Evolutionary conservation across 64 coral and sea anemone species (phyloP).

Genomic region (Trachythela sp.): DNA sequence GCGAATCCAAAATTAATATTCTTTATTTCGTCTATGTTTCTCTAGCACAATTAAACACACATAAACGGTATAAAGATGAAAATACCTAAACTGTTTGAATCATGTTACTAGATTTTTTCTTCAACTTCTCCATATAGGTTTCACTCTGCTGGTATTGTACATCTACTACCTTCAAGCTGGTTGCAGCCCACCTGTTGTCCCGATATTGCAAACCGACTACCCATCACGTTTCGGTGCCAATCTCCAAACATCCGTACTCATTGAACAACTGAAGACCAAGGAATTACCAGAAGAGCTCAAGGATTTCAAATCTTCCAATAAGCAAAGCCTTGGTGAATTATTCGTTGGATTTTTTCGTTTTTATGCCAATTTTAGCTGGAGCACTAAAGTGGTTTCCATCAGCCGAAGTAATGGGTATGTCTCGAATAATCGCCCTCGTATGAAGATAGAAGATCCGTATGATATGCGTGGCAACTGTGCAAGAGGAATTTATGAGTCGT

Average conservation of each 20-base stretch:
- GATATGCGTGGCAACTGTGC: constrained; percentile 36
- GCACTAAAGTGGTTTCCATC: constrained; percentile 26
- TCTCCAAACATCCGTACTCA: not conserved
- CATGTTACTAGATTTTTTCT: not conserved
- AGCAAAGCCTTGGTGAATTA: constrained; percentile 14
- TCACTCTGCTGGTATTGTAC: constrained; percentile 45
- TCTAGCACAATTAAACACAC: too few species aligned
- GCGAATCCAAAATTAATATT: too few species aligned
- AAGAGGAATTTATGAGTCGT: constrained; percentile 25
- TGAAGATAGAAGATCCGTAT: constrained; percentile 54
- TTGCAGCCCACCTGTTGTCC: constrained; percentile 47
- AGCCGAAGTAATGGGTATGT: constrained; percentile 8
- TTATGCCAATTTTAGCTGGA: constrained; percentile 50
- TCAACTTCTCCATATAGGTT: constrained; percentile 25
- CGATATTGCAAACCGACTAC: constrained; percentile 15
- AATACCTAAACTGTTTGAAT: not conserved
- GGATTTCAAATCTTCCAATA: constrained; percentile 21
- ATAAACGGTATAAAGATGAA: too few species aligned
- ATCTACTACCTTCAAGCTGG: constrained; percentile 57
- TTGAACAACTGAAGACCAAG: constrained; percentile 27
- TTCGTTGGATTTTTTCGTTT: constrained; percentile 55
- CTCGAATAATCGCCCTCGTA: constrained; percentile 20
- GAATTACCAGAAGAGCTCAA: constrained; percentile 25
- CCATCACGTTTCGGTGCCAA: constrained; percentile 21
- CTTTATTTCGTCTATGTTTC: too few species aligned